Evolutionary conservation across 2,797 vertebrate genomes (phyloP), one percentile per base, ranked within the genome.

Genomic region (Arctocebus calabarensis): DNA sequence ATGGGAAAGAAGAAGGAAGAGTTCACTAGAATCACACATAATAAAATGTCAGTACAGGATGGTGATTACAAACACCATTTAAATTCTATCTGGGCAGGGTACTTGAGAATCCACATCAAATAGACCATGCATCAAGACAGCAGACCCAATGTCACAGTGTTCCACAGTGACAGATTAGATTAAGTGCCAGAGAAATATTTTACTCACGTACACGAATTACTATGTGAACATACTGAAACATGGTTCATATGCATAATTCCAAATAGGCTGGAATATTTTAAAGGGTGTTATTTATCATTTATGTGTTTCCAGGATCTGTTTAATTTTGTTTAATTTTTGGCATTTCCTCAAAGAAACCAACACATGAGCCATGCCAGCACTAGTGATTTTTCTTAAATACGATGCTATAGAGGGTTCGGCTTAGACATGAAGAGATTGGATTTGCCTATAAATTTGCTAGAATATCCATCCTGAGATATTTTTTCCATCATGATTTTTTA

Each of bases 51-150:
- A 74, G 22, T 79, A 32, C 22, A 34, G 88, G 79, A 92, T 37
- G 81, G 8, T 88, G 91, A 84, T 94, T 96, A 73, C 87, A 75
- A 89, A 90, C 71, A 78, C 71, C 29, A 94, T 88, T 52, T 86
- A 95, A 95, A 91, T 86, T 94, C 73, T 61, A 79, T 79, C 64
- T 86, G 74, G 81, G 62, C 34, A 43, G 16, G 22, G 19, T 37
- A 64, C 48, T 85, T 83, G 94, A 84, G 74, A 94, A 73, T 79
- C 74, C 75, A 91, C 45, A 94, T 93, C 57, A 93, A 93, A 83
- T 20, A 86, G 68, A 79, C 22, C 70, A 77, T 40, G n/a, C n/a
- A 91, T 62, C 77, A 84, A 88, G 74, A 93, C n/a, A 91, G 23
- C 32, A 86, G 61, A 90, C 16, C 70, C 89, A 94, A 89, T 88